Evolutionary conservation across 2,888 invertebrate species (phyloP).

Genomic region (Limnephilus rhombicus): DNA sequence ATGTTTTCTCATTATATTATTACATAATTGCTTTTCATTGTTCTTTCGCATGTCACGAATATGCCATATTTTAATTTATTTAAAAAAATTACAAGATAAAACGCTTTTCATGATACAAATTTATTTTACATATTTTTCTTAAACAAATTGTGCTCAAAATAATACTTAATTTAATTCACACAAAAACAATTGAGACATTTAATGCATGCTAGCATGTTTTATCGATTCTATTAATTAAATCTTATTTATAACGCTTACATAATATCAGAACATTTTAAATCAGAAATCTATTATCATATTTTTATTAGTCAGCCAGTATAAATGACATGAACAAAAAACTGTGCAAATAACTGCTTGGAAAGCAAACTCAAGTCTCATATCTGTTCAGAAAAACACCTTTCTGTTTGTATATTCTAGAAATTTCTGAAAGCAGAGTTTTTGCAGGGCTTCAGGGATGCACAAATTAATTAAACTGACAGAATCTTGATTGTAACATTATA

Average conservation of each 20-base stretch:
- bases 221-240: background rate
- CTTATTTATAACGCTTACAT: background rate
- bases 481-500: too few species aligned
- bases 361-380: background rate
- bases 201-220: conserved; percentile 50
- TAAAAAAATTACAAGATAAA: background rate
- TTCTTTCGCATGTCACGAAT: conserved; percentile 9
- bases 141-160: too few species aligned
- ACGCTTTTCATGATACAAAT: too few species aligned
- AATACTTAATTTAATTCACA: background rate
- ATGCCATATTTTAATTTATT: conserved; percentile 16
- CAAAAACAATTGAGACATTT: background rate
- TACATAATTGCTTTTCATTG: conserved; percentile 17
- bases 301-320: background rate
- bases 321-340: background rate
- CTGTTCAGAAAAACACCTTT: background rate
- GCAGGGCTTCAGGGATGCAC: background rate
- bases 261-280: background rate
- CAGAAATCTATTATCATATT: too few species aligned
- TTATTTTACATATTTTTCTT: background rate
- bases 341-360: background rate
- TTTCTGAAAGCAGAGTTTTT: background rate
- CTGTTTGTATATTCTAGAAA: background rate
- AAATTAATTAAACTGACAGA: background rate
- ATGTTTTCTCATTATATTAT: background rate